These are phyloP conservation scores for Coracias cyanogaster DNA, from an alignment of 2,797 vertebrate species.

Conservation along the genomic window DNA sequence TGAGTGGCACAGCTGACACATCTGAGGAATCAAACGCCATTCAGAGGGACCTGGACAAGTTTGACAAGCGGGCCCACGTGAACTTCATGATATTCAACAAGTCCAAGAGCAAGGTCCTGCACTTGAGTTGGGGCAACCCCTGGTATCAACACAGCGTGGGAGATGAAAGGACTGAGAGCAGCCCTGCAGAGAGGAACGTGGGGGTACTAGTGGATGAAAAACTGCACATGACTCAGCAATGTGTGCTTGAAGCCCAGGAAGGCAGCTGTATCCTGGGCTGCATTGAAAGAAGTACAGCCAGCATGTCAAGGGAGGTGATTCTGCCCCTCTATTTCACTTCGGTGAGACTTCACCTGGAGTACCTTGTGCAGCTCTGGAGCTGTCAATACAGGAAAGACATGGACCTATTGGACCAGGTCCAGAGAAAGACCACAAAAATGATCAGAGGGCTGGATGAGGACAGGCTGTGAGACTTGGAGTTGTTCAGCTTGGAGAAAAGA, in stretches of 20 bases:
- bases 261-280: background rate
- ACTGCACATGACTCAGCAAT: rapidly evolving
- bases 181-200: background rate
- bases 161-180: background rate
- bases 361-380: background rate
- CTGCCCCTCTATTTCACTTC: background rate
- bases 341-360: background rate
- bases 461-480: background rate
- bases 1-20: background rate
- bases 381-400: background rate
- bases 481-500: background rate
- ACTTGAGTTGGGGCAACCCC: rapidly evolving
- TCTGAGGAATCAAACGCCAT: background rate
- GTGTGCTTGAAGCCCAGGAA: rapidly evolving
- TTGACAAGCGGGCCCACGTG: rapidly evolving
- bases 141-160: rapidly evolving
- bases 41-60: background rate
- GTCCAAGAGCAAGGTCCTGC: background rate
- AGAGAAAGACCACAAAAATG: background rate
- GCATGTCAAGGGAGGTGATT: background rate
- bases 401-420: background rate
- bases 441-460: background rate
- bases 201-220: background rate
- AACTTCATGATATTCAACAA: background rate
- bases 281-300: background rate